These are phyloP conservation scores for Stichodactyla helianthus DNA, from an alignment of 64 coral and sea anemone species.

Conservation along the genomic window DNA sequence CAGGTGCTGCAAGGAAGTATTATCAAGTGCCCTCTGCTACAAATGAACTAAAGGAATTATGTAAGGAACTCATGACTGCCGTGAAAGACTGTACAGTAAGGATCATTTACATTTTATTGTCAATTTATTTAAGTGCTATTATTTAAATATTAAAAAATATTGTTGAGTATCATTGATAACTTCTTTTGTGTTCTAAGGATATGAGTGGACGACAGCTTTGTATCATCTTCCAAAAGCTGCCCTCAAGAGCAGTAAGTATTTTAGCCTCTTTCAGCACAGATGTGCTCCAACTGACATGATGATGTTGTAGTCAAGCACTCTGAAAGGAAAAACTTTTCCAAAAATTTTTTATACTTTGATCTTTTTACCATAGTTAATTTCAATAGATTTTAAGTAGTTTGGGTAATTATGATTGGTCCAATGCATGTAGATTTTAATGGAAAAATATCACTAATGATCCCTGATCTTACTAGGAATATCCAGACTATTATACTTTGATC, in stretches of 20 bases:
- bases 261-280: neutral
- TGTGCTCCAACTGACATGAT: too few species aligned
- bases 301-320: too few species aligned
- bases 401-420: too few species aligned
- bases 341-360: too few species aligned
- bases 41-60: slow-evolving; percentile 86
- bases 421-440: neutral
- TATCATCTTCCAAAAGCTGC: slow-evolving; percentile 92
- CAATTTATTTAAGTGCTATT: too few species aligned
- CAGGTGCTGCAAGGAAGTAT: slow-evolving; percentile 61
- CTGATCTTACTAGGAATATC: slow-evolving; percentile 71
- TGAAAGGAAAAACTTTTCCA: too few species aligned
- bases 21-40: slow-evolving; percentile 75
- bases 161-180: neutral
- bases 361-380: too few species aligned
- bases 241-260: slow-evolving; percentile 81
- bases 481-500: slow-evolving; percentile 96
- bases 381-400: too few species aligned
- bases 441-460: neutral
- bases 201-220: slow-evolving; percentile 82
- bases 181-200: slow-evolving; percentile 28
- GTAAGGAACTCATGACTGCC: slow-evolving; percentile 82
- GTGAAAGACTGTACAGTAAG: slow-evolving; percentile 97
- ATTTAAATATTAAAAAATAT: neutral
- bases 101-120: neutral